These are phyloP conservation scores for Venustoraphidia nigricollis DNA, from an alignment of 2,888 invertebrate species.

Conservation along the genomic window DNA sequence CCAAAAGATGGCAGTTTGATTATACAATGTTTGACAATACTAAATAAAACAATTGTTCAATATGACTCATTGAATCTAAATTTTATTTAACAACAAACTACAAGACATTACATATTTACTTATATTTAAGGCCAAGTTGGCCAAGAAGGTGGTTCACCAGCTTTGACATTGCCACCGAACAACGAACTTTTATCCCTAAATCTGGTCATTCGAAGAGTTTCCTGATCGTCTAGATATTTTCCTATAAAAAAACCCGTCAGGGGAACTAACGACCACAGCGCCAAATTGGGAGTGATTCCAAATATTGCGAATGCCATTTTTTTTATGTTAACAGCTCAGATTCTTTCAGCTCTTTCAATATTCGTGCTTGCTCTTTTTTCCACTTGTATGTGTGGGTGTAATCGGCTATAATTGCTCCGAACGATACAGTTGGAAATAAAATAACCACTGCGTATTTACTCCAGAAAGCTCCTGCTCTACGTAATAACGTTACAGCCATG, in stretches of 20 bases:
- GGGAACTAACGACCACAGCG: constrained; percentile 34
- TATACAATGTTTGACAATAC: no score
- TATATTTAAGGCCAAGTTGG: constrained; percentile 21
- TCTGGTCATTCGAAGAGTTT: constrained; percentile 52
- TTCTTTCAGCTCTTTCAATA: constrained; percentile 10
- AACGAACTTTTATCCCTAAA: constrained; percentile 70
- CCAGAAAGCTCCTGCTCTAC: constrained; percentile 24
- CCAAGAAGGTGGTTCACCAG: constrained; percentile 61
- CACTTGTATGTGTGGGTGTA: constrained; percentile 56
- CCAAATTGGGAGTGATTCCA: constrained; percentile 36
- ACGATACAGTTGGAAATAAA: constrained; percentile 45
- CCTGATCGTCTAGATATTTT: constrained; percentile 45
- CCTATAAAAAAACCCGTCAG: constrained; percentile 43
- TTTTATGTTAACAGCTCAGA: constrained; percentile 11
- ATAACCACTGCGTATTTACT: constrained; percentile 51
- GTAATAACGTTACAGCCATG: background rate
- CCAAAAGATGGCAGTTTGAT: no score
- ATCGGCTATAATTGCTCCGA: constrained; percentile 49
- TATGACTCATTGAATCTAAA: no score
- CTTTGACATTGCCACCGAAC: constrained; percentile 48
- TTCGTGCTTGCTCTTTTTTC: constrained; percentile 34
- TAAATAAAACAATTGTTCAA: no score
- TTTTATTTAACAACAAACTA: no score
- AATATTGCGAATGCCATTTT: constrained; percentile 31
- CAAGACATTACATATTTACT: no score